Evolutionary conservation across 1,140 invertebrate genomes (phyloP).

Genomic region (Drosophila bifasciata): DNA sequence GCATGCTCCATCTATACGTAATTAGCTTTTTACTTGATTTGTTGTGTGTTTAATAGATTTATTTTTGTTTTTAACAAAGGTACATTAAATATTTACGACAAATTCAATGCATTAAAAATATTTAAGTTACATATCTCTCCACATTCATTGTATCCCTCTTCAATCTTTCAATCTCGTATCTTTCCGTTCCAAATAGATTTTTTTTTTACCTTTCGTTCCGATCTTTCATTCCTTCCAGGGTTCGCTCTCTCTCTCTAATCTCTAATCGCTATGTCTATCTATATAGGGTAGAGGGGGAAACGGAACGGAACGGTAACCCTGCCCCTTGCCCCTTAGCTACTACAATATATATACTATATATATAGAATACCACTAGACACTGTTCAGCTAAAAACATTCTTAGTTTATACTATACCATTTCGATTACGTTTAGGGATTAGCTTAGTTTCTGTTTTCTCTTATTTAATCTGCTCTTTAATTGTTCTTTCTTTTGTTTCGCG

Average conservation of each 20-base stretch:
- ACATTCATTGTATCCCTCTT: slow-evolving; percentile 18
- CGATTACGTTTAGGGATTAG: slow-evolving; percentile 59
- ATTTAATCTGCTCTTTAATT: slow-evolving; percentile 7
- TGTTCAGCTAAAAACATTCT: slow-evolving; percentile 80
- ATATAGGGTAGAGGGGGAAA: slow-evolving; percentile 21
- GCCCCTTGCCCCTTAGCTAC: slow-evolving; percentile 60
- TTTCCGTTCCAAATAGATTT: slow-evolving; percentile 6
- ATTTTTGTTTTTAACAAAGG: slow-evolving; percentile 83
- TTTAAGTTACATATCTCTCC: slow-evolving; percentile 67
- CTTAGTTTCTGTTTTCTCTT: slow-evolving; percentile 43
- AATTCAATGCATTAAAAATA: slow-evolving; percentile 83
- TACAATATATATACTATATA: slow-evolving; percentile 32
- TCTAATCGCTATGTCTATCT: slow-evolving; percentile 49
- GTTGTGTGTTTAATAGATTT: slow-evolving; percentile 74
- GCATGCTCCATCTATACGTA: slow-evolving; percentile 52
- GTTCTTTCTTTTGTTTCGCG: slow-evolving; percentile 13
- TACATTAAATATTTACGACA: slow-evolving; percentile 83
- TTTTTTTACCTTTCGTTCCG: slow-evolving; percentile 41
- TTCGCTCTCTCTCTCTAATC: slow-evolving; percentile 3
- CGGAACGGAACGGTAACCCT: slow-evolving; percentile 23
- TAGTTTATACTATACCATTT: slow-evolving; percentile 63
- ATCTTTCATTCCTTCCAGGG: slow-evolving; percentile 1
- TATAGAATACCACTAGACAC: slow-evolving; percentile 73
- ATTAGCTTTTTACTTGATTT: slow-evolving; percentile 51
- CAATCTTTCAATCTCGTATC: slow-evolving; percentile 2